phyloP scores from a whole-genome alignment of 2,797 vertebrate genomes.

The Artibeus lituratus region DNA sequence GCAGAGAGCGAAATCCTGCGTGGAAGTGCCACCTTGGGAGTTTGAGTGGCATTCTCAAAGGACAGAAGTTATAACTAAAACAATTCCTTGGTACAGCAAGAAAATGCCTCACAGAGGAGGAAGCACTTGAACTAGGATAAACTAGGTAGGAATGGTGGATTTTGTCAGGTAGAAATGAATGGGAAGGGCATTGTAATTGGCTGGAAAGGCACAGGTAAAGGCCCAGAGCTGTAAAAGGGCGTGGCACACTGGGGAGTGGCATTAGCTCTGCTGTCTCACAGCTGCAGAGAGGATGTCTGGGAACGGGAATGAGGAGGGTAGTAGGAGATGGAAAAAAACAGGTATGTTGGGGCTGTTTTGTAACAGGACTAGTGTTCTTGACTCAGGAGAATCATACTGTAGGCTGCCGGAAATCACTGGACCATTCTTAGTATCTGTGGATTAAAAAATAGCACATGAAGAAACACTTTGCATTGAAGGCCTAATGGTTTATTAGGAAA shows the following conservation, averaged over 20 bases:
- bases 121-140: neutral
- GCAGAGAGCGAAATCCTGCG: neutral
- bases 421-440: neutral
- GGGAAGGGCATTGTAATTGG: neutral
- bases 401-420: neutral
- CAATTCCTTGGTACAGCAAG: neutral
- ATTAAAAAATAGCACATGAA: neutral
- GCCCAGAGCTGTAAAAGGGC: neutral
- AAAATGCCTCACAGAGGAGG: neutral
- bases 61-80: neutral
- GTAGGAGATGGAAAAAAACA: neutral
- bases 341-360: neutral
- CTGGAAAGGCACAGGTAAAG: neutral
- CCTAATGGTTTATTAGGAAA: constrained; percentile 2
- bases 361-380: neutral
- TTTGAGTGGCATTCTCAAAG: neutral
- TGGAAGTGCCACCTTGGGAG: neutral
- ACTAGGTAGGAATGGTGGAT: neutral
- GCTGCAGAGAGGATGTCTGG: neutral
- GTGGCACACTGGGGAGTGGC: neutral
- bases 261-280: neutral
- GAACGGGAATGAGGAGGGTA: neutral
- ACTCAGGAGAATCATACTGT: neutral
- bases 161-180: neutral
- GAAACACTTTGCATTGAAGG: neutral